Evolutionary conservation across 2,113 vertebrate genomes (phyloP).

Genomic region (Pluvialis apricaria): DNA sequence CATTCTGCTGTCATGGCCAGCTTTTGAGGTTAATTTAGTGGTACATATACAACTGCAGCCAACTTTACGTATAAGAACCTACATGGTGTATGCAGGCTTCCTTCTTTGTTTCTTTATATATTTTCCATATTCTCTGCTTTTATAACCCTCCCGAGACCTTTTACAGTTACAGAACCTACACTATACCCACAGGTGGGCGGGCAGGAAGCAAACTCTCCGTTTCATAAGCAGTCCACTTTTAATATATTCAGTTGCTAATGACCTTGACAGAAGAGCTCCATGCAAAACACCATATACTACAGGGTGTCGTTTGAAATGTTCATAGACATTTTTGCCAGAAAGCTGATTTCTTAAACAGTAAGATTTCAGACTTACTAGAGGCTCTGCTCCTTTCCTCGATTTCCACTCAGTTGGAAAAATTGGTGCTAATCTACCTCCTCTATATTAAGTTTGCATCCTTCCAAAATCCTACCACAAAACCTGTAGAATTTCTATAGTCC

Average conservation of each 20-base stretch:
- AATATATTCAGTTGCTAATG: conserved; percentile 66
- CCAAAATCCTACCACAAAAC: not conserved
- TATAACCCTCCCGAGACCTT: conserved; percentile 52
- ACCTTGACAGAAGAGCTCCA: conserved; percentile 60
- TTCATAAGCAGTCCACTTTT: conserved; percentile 57
- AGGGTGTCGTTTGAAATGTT: conserved; percentile 53
- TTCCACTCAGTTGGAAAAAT: conserved; percentile 24
- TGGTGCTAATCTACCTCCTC: not conserved
- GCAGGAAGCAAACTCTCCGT: conserved; percentile 59
- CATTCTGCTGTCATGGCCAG: conserved; percentile 79
- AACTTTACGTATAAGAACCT: conserved; percentile 53
- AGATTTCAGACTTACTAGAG: conserved; percentile 17
- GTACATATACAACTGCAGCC: conserved; percentile 28
- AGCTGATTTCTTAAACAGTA: conserved; percentile 45
- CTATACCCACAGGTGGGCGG: conserved; percentile 66
- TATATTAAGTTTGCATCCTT: not conserved
- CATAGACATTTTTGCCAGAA: conserved; percentile 16
- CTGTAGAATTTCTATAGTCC: not conserved
- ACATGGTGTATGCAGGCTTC: conserved; percentile 15
- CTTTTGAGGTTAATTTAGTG: conserved; percentile 79
- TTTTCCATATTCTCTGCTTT: conserved; percentile 73
- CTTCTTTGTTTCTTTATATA: conserved; percentile 61
- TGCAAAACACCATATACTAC: conserved; percentile 51
- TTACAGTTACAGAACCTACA: conserved; percentile 65
- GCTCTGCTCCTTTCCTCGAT: not conserved